phyloP scores from a whole-genome alignment of 2,113 vertebrate species.

The Thinocorus orbignyianus region DNA sequence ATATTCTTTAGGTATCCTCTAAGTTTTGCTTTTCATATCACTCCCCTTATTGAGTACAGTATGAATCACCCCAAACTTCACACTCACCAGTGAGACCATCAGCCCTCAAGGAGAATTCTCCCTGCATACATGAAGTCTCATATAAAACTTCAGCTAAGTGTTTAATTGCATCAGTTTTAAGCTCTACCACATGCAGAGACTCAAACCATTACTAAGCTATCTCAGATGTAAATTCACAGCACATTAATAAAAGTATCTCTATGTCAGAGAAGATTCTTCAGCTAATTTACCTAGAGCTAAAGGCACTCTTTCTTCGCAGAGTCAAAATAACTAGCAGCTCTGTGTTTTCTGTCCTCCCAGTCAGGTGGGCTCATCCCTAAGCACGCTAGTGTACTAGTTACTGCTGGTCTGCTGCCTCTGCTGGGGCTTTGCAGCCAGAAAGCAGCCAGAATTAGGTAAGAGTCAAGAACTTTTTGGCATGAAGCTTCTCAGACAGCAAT shows the following conservation, averaged over 20 bases:
- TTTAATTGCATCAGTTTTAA: constrained; percentile 5
- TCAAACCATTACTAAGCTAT: background rate
- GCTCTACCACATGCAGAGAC: background rate
- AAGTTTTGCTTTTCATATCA: background rate
- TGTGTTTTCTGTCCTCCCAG: background rate
- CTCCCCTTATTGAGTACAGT: background rate
- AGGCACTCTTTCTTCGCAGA: background rate
- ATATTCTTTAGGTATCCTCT: background rate
- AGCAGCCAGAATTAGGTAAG: background rate
- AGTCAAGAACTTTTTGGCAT: background rate
- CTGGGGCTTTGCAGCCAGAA: background rate
- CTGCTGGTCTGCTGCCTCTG: background rate
- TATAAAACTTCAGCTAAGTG: background rate
- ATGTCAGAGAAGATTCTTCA: background rate
- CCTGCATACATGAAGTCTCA: background rate
- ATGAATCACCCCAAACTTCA: background rate
- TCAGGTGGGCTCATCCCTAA: background rate
- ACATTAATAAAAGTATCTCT: background rate
- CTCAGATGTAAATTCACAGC: background rate
- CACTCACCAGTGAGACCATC: background rate
- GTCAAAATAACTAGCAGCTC: background rate
- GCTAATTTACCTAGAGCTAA: background rate
- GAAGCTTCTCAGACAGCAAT: background rate
- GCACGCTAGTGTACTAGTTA: background rate
- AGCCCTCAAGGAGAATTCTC: background rate